These are phyloP conservation scores for Neoscelio sp. DNA, from an alignment of 2,888 invertebrate species.

Conservation along the genomic window DNA sequence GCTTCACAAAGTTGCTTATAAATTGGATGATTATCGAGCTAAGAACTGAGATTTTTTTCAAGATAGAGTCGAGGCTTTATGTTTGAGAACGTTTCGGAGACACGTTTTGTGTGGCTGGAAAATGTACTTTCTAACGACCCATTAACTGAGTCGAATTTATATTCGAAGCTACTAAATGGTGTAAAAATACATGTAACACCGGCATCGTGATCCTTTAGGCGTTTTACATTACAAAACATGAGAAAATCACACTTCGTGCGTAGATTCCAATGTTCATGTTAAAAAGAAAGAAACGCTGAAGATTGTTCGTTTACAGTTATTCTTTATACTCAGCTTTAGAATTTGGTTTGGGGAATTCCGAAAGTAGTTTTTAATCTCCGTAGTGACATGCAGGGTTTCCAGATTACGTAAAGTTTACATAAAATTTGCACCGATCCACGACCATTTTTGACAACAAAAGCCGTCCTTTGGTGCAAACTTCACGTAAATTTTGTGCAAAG, in stretches of 20 bases:
- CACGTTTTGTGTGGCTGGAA: conserved; percentile 20
- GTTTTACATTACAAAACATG: conserved; percentile 46
- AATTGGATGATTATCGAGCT: conserved; percentile 52
- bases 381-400: too few species aligned
- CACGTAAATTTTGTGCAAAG: too few species aligned
- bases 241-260: conserved; percentile 20
- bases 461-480: too few species aligned
- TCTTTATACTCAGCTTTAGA: too few species aligned
- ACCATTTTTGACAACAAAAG: too few species aligned
- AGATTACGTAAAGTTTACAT: too few species aligned
- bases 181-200: conserved; percentile 3
- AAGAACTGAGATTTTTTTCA: background rate
- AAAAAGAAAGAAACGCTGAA: background rate
- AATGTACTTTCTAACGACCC: conserved; percentile 47
- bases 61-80: conserved; percentile 45
- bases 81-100: conserved; percentile 15
- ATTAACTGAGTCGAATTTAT: conserved; percentile 47
- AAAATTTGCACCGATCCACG: too few species aligned
- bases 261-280: conserved; percentile 6
- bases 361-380: too few species aligned
- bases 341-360: too few species aligned
- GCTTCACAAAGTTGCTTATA: conserved; percentile 42
- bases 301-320: conserved; percentile 21
- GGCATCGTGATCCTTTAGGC: conserved; percentile 2
- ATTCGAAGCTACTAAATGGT: conserved; percentile 25